Conservation (phyloP, 2,888 invertebrate species). For the Lamellibrachia satsuma region DNA sequence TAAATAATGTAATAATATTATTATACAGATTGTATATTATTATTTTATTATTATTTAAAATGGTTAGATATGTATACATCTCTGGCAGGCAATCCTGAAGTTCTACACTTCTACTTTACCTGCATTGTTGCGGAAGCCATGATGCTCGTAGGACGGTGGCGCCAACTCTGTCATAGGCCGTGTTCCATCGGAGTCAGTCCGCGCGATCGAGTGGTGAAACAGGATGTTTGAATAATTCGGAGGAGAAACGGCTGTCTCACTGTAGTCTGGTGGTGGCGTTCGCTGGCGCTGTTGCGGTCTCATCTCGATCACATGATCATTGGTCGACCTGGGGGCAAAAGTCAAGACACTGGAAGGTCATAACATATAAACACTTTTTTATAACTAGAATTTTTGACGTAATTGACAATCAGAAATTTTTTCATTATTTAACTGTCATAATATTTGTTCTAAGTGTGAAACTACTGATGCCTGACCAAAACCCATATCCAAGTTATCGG, state of each 20-base stretch:
- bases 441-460: background rate
- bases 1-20: too few relatives aligned
- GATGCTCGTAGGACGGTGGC: constrained; percentile 36
- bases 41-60: too few relatives aligned
- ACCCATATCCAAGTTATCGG: background rate
- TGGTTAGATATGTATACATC: background rate
- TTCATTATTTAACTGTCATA: background rate
- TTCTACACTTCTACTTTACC: background rate
- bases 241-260: constrained; percentile 39
- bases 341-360: constrained; percentile 22
- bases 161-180: constrained; percentile 68
- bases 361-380: too few relatives aligned
- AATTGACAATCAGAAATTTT: too few relatives aligned
- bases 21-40: too few relatives aligned
- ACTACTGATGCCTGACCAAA: too few relatives aligned
- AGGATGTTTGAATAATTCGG: constrained; percentile 17
- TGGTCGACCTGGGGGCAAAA: constrained; percentile 32
- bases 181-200: constrained; percentile 66
- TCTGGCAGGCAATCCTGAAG: background rate
- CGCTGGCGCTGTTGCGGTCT: constrained; percentile 33
- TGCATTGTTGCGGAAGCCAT: constrained; percentile 8
- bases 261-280: constrained; percentile 50
- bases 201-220: constrained; percentile 67
- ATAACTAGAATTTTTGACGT: too few relatives aligned
- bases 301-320: constrained; percentile 28